These are phyloP conservation scores for Globodera rostochiensis DNA, from an alignment of 1,140 invertebrate genomes.

Conservation along the genomic window DNA sequence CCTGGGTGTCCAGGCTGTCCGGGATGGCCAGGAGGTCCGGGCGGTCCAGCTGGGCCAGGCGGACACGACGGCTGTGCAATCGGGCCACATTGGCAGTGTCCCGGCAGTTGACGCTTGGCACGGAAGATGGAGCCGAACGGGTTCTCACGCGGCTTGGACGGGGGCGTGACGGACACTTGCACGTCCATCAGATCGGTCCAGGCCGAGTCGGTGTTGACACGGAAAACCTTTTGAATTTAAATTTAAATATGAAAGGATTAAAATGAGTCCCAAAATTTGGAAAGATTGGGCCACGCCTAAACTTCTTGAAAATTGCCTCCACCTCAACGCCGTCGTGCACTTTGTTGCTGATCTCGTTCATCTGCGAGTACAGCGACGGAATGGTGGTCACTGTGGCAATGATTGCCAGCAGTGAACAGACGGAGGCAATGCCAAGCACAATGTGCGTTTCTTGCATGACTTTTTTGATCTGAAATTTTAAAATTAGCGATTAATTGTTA, in stretches of 20 bases:
- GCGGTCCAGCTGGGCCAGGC: slow-evolving; percentile 1
- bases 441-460: slow-evolving; percentile 37
- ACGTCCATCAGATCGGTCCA: slow-evolving; percentile 56
- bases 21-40: slow-evolving; percentile 53
- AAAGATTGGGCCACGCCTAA: background rate
- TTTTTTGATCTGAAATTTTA: background rate
- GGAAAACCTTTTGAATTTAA: slow-evolving; percentile 30
- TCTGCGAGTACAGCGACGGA: slow-evolving; percentile 38
- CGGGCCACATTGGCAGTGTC: slow-evolving; percentile 38
- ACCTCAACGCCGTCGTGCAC: slow-evolving; percentile 38
- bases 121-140: slow-evolving; percentile 56
- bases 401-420: slow-evolving; percentile 42
- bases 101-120: slow-evolving; percentile 34
- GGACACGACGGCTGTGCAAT: slow-evolving; percentile 1
- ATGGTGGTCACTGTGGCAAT: slow-evolving; percentile 32
- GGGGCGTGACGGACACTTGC: slow-evolving; percentile 49
- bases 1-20: slow-evolving; percentile 55
- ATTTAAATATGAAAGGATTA: background rate
- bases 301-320: background rate
- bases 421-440: slow-evolving; percentile 39
- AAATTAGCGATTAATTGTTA: no score
- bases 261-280: no score
- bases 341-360: slow-evolving; percentile 40
- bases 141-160: slow-evolving; percentile 44
- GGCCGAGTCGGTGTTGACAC: slow-evolving; percentile 48